Percentiles rank a stretch among this genome's conserved stretches.
These are phyloP conservation scores for Lepidurus arcticus DNA, from an alignment of 1,140 invertebrate genomes.

Conservation along the genomic window DNA sequence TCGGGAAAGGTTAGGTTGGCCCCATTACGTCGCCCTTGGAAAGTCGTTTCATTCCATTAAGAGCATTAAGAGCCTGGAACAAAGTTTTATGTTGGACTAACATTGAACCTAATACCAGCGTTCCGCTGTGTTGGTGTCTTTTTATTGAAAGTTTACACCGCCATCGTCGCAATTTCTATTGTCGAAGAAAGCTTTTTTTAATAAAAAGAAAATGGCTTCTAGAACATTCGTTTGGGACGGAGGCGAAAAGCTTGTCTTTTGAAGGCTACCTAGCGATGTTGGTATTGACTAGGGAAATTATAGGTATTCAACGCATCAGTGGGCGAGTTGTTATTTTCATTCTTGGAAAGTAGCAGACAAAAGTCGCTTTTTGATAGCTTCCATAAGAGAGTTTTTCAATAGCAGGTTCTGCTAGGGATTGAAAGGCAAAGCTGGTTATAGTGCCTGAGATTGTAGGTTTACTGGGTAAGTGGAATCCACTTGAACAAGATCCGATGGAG, in stretches of 20 bases:
- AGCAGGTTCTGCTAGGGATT: neutral
- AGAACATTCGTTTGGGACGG: no score
- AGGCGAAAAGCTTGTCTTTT: neutral
- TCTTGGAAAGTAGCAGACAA: neutral
- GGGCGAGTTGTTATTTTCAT: neutral
- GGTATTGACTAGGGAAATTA: neutral
- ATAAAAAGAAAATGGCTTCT: neutral
- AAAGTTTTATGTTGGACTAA: conserved; percentile 20
- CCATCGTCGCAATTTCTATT: neutral
- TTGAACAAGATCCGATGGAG: neutral
- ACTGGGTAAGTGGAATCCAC: neutral
- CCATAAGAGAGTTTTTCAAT: neutral
- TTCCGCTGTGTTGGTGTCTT: neutral
- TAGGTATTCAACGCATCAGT: neutral
- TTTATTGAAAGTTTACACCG: neutral
- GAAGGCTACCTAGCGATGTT: neutral
- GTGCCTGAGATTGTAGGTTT: neutral
- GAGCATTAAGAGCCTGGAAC: neutral
- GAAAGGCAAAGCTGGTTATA: neutral
- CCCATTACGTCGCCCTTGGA: neutral
- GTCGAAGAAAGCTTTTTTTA: neutral
- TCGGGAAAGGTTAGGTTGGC: neutral
- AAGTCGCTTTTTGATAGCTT: neutral
- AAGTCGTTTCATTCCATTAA: conserved; percentile 17
- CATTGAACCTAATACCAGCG: conserved; percentile 5